phyloP scores from a whole-genome alignment of 1,140 invertebrate species.

The Drosophila oshimai region DNA sequence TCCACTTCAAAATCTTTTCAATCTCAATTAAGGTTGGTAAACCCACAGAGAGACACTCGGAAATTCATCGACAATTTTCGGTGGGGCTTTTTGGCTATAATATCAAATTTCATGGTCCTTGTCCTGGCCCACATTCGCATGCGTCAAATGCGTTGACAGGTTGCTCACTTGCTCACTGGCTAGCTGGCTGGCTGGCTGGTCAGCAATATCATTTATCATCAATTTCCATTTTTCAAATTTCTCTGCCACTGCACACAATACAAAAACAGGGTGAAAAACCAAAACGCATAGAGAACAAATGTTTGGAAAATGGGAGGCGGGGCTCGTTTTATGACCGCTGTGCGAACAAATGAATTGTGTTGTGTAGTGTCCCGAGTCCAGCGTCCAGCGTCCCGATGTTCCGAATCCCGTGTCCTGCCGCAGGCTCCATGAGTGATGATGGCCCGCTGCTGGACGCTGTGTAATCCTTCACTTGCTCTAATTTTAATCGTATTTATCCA shows the following conservation, averaged over 20 bases:
- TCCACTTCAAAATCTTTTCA: background rate
- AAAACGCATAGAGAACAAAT: conserved; percentile 45
- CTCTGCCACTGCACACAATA: conserved; percentile 48
- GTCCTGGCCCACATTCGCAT: conserved; percentile 63
- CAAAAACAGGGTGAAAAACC: conserved; percentile 8
- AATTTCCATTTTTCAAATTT: conserved; percentile 82
- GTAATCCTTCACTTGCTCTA: conserved; percentile 45
- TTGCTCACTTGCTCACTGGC: conserved; percentile 11
- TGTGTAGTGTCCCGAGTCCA: conserved; percentile 21
- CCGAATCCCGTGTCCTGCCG: conserved; percentile 30
- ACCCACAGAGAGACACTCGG: background rate
- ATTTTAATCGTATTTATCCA: conserved; percentile 54
- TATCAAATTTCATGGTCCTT: conserved; percentile 47
- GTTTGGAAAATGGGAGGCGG: conserved; percentile 41
- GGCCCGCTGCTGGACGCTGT: conserved; percentile 11
- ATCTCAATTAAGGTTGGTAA: conserved; percentile 28
- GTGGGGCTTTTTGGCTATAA: background rate
- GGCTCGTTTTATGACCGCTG: conserved; percentile 59
- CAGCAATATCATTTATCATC: conserved; percentile 82
- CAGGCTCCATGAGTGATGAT: conserved; percentile 68
- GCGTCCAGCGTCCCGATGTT: conserved; percentile 7
- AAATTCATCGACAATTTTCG: conserved; percentile 38
- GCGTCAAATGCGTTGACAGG: conserved; percentile 77
- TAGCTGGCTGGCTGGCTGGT: conserved; percentile 50
- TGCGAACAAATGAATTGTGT: conserved; percentile 74